Evolutionary conservation across 2,888 invertebrate species (phyloP), one percentile per base, ranked within the genome.

Genomic region (Chrysopilus asiliformis): DNA sequence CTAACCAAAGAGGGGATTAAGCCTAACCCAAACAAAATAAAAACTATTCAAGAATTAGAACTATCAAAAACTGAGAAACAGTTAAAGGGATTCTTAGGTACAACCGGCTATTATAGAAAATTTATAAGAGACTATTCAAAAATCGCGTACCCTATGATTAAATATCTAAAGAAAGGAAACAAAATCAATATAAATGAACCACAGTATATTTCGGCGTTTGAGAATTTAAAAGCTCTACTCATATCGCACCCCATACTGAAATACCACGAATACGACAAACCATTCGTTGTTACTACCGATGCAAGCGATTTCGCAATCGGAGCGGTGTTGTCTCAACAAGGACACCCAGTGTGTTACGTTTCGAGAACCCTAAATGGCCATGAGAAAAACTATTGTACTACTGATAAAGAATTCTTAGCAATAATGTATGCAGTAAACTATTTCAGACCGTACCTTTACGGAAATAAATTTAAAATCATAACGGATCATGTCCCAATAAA

Each of bases 361-460:
- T 40, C 42, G 4, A 34, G 42, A 31, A 45, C 41, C 3, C 22
- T 45, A 2, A 43, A 45, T 4, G 33, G 33, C 13, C 32, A 40
- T 15, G 42, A 43, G 17, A 30, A 33, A 34, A 42, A 45, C 13
- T 42, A 43, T 22, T 37, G 36, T 15, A 24, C 18, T 13, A 43
- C 30, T 3, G 36, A 45, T 20, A 40, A 43, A 22, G 40, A 43
- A 35, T 43, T 45, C 28, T 38, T 43, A 19, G 37, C 41, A 12
- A 43, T 43, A 10, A 33, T 40, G 2, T 38, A 31, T 17, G 25
- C 43, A 10, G 41, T 41, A 12, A 43, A 29, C 17, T 41, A 39
- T 24, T 39, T 37, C 24, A 30, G 36, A 25, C 41, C 43, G 4
- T 41, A 43, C 27, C 15, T 45, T 7, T 38, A 39, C 18, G 40